These are phyloP conservation scores for Brachionus koreanus DNA, from an alignment of 1,140 invertebrate genomes.

Conservation along the genomic window DNA sequence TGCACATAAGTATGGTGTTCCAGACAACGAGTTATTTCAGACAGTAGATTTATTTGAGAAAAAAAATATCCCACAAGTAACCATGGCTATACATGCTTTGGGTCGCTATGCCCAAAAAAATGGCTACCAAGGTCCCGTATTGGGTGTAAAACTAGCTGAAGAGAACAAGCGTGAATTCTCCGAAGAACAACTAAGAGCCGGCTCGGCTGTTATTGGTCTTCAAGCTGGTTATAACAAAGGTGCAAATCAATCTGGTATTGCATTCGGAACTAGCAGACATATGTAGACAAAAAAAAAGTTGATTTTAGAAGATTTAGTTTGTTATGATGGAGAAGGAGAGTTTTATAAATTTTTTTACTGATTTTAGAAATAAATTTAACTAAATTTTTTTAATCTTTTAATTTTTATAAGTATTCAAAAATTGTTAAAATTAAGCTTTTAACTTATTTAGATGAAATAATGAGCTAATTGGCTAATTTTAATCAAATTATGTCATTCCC, in stretches of 20 bases:
- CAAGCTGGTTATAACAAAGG: constrained; percentile 77
- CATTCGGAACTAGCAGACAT: constrained; percentile 84
- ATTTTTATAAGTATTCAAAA: no score
- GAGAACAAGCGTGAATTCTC: constrained; percentile 70
- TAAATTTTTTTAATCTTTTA: not conserved
- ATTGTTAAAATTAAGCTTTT: no score
- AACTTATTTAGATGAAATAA: no score
- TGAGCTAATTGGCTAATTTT: no score
- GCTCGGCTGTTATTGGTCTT: constrained; percentile 81
- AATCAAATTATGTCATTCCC: no score
- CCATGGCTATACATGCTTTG: constrained; percentile 84
- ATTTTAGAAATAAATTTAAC: constrained; percentile 7
- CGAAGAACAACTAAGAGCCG: constrained; percentile 82
- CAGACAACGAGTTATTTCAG: constrained; percentile 84
- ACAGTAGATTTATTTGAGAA: constrained; percentile 87
- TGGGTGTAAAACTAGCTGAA: constrained; percentile 46
- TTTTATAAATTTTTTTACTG: constrained; percentile 10
- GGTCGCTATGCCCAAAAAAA: constrained; percentile 70
- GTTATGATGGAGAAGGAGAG: not conserved
- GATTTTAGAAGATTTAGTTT: constrained; percentile 28
- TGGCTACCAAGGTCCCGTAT: constrained; percentile 40
- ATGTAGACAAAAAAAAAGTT: not conserved
- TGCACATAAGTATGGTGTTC: constrained; percentile 70
- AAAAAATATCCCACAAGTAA: constrained; percentile 84
- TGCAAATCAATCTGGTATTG: constrained; percentile 75